A percentile compares a stretch with the other conserved stretches of the same genome.
phyloP scores from a whole-genome alignment of 2,113 vertebrate genomes.

The Prolemur simus region DNA sequence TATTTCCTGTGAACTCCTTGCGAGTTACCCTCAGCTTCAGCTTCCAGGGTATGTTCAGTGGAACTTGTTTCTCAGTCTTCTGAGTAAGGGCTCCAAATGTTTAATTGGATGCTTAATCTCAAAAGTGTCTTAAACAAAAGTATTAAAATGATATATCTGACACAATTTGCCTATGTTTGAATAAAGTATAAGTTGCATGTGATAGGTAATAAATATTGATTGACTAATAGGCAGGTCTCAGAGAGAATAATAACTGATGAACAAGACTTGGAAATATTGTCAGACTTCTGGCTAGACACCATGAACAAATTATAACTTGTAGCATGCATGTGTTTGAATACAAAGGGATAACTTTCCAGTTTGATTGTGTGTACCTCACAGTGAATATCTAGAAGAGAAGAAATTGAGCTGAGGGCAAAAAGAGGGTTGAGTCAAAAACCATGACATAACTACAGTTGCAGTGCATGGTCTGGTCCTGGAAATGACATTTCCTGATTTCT shows the following conservation, averaged over 20 bases:
- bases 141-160: neutral
- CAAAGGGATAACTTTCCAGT: neutral
- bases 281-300: neutral
- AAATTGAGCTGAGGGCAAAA: neutral
- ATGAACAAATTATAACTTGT: neutral
- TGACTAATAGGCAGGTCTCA: neutral
- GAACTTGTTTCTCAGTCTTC: neutral
- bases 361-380: neutral
- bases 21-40: neutral
- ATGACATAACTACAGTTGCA: neutral
- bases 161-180: neutral
- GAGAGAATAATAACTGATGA: neutral
- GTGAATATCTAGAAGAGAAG: neutral
- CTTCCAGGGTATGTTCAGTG: neutral
- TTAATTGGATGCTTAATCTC: neutral
- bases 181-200: neutral
- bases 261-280: neutral
- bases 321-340: neutral
- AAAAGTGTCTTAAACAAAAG: neutral
- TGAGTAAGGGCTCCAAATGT: neutral
- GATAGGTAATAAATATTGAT: neutral
- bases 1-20: neutral
- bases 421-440: neutral
- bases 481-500: neutral
- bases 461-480: neutral